Evolutionary conservation across 1,140 invertebrate genomes (phyloP).

Genomic region (Eupristina koningsbergeri): DNA sequence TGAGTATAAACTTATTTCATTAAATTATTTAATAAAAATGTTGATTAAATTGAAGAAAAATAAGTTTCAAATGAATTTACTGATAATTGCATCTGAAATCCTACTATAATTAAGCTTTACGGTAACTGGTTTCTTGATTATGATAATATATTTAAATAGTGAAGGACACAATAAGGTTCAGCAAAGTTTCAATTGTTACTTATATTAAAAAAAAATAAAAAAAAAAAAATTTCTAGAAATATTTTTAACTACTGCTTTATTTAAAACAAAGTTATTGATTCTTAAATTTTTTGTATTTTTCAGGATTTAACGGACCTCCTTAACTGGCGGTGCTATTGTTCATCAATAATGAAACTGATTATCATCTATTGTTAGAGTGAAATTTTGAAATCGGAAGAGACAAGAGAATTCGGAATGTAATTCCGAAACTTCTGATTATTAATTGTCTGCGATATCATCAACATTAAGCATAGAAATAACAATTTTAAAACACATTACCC

Average conservation of each 20-base stretch:
- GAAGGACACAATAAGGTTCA: slow-evolving; percentile 5
- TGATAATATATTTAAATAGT: neutral
- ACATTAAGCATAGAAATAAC: neutral
- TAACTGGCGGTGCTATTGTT: slow-evolving; percentile 31
- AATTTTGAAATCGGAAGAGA: slow-evolving; percentile 13
- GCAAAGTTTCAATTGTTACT: slow-evolving; percentile 9
- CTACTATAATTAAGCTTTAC: neutral
- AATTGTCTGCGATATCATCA: neutral
- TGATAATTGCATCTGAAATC: neutral
- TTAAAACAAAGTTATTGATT: slow-evolving; percentile 47
- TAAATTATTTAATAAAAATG: slow-evolving; percentile 21
- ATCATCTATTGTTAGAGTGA: slow-evolving; percentile 39
- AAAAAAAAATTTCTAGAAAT: neutral
- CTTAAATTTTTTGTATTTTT: slow-evolving; percentile 50
- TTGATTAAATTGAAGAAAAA: neutral
- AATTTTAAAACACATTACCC: neutral
- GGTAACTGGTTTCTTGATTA: neutral
- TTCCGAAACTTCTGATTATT: slow-evolving; percentile 4
- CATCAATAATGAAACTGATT: slow-evolving; percentile 41
- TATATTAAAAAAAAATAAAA: no score
- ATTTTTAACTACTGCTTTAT: slow-evolving; percentile 49
- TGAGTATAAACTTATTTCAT: slow-evolving; percentile 22
- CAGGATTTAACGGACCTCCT: slow-evolving; percentile 39
- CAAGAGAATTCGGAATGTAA: slow-evolving; percentile 36
- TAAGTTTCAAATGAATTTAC: slow-evolving; percentile 1